Evolutionary conservation across 2,888 invertebrate genomes (phyloP).

Genomic region (Cryptophagus acutangulus): DNA sequence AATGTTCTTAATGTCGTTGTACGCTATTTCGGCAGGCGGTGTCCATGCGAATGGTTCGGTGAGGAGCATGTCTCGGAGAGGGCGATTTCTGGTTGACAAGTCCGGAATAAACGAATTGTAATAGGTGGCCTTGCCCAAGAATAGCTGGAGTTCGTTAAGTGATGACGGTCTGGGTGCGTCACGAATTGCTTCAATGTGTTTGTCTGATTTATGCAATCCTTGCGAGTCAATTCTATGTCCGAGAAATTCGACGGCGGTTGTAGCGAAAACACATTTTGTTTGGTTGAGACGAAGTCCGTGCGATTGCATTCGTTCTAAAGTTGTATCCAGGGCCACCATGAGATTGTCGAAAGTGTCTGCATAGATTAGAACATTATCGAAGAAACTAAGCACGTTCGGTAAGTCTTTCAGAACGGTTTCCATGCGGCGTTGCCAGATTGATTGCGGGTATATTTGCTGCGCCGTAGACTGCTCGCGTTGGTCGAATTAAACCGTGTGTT

Average conservation of each 20-base stretch:
- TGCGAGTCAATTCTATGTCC: constrained; percentile 19
- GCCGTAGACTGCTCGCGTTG: too few species aligned
- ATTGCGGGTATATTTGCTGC: too few species aligned
- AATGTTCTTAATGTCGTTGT: constrained; percentile 13
- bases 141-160: constrained; percentile 13
- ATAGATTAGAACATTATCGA: too few species aligned
- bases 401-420: too few species aligned
- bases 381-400: too few species aligned
- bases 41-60: constrained; percentile 16
- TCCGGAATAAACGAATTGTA: constrained; percentile 19
- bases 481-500: too few species aligned
- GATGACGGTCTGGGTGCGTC: constrained; percentile 18
- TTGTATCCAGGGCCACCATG: too few species aligned
- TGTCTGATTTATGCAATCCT: constrained; percentile 7
- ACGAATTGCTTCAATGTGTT: constrained; percentile 16
- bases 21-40: constrained; percentile 12
- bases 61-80: constrained; percentile 14
- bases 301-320: constrained; percentile 10
- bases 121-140: constrained; percentile 16
- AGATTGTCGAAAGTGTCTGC: too few species aligned
- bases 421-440: too few species aligned
- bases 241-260: constrained; percentile 9
- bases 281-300: constrained; percentile 16
- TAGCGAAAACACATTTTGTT: constrained; percentile 10
- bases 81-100: constrained; percentile 16